These are phyloP conservation scores for Megamerina dolium DNA, from an alignment of 2,888 invertebrate genomes.

Conservation along the genomic window DNA sequence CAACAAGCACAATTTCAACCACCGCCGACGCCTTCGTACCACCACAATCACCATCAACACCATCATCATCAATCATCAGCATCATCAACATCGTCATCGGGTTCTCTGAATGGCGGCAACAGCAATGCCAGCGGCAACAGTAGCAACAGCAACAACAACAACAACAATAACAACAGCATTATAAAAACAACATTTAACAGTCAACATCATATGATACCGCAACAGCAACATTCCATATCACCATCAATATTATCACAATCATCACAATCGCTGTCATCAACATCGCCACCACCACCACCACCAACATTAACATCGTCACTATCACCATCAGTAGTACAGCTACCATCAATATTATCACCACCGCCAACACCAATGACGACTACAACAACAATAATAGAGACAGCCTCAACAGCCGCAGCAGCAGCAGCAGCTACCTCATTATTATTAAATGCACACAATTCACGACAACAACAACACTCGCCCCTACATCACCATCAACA, in stretches of 20 bases:
- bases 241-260: constrained; percentile 29
- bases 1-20: constrained; percentile 19
- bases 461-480: too few relatives aligned
- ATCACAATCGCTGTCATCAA: constrained; percentile 17
- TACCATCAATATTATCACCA: too few relatives aligned
- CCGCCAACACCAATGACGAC: constrained; percentile 4
- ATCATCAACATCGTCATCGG: constrained; percentile 14
- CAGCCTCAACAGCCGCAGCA: too few relatives aligned
- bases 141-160: constrained; percentile 5
- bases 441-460: too few relatives aligned
- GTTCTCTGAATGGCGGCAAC: constrained; percentile 13
- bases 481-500: constrained; percentile 22
- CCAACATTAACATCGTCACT: too few relatives aligned
- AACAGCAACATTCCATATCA: constrained; percentile 30
- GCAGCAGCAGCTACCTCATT: too few relatives aligned
- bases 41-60: constrained; percentile 6
- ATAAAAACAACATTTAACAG: constrained; percentile 24
- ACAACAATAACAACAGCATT: too few relatives aligned
- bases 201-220: constrained; percentile 25
- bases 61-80: constrained; percentile 11
- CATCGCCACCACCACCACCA: too few relatives aligned
- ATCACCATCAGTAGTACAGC: too few relatives aligned
- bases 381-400: too few relatives aligned
- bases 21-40: too few relatives aligned
- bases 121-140: constrained; percentile 20